phyloP scores from a whole-genome alignment of 2,797 vertebrate genomes.

The Sebastes paucispinis region DNA sequence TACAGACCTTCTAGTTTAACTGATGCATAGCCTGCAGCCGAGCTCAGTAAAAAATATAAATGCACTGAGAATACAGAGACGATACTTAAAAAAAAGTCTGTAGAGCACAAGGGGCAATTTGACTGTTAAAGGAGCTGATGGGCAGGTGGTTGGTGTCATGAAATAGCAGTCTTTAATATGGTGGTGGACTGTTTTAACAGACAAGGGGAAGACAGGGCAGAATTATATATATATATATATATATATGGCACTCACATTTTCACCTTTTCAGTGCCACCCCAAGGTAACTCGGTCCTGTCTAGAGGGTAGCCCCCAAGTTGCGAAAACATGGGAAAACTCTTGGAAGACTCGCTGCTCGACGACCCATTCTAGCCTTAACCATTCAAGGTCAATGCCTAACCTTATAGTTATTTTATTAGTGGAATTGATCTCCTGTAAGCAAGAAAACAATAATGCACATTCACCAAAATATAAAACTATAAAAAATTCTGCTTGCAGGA shows the following conservation, averaged over 20 bases:
- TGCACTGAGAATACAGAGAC: not conserved
- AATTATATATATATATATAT: not conserved
- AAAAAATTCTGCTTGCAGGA: no score
- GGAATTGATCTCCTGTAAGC: no score
- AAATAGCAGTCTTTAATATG: not conserved
- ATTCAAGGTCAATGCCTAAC: no score
- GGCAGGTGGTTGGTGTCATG: not conserved
- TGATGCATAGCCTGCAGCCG: conserved; percentile 16
- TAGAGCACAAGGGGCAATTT: not conserved
- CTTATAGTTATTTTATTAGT: no score
- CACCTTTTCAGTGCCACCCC: not conserved
- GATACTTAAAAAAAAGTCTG: not conserved
- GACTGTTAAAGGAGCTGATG: not conserved
- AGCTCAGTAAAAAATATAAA: not conserved
- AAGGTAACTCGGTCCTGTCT: no score
- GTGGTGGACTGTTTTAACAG: not conserved
- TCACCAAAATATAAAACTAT: no score
- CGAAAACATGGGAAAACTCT: no score
- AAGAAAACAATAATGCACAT: no score
- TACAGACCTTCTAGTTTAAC: conserved; percentile 1
- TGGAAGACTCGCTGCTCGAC: no score
- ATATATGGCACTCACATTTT: no score
- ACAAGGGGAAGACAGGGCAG: not conserved
- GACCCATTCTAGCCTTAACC: no score
- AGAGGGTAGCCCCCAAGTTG: no score